Base-by-base conservation (phyloP, 2,113 vertebrate genomes). In the Phyllostomus discolor region DNA sequence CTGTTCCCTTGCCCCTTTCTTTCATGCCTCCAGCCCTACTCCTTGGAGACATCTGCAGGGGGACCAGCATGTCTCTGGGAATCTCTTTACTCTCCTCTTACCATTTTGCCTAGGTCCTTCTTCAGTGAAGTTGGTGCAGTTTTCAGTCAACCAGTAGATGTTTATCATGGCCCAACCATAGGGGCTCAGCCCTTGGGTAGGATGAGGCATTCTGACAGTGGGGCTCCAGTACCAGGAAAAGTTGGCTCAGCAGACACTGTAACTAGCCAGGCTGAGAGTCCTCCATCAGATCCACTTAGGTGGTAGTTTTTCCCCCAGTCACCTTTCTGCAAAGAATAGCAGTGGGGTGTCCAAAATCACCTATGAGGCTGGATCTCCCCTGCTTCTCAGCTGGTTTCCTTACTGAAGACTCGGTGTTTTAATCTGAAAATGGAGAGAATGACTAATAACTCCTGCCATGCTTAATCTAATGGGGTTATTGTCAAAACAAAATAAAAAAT, bases 331-430 rank as follows among this genome's bases (percentile, higher is more conserved):
- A 19, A 24, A 67, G 80, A 67, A 59, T 16, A 6, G 6, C 70
- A 38, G 14, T 1, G 1, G 9, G n/a, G 48, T 26, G n/a, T 26
- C 50, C 0, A 2, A 38, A 26, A 26, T 31, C 28, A 26, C 41
- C 31, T 2, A 2, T 0, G 0, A 8, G 19, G 43, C 59, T 46
- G 14, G 19, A 35, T 19, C 38, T 67, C 59, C 10, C 7, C 41
- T 19, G 22, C 12, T 46, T 57, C 70, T 38, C 26, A 14, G 59
- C 4, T 16, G 33, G 52, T 3, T 33, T 79, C 28, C 48, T 59
- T 54, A 10, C 10, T 33, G 16, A 46, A 14, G 46, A 26, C 33
- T 22, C 43, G 2, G 10, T 43, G 54, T 82, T 82, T 82, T n/a
- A 50, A 62, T 48, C 83, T 88, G 46, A 82, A 62, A 54, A 54